Evolutionary conservation across 2,113 vertebrate genomes (phyloP).

Genomic region (Phycodurus eques): DNA sequence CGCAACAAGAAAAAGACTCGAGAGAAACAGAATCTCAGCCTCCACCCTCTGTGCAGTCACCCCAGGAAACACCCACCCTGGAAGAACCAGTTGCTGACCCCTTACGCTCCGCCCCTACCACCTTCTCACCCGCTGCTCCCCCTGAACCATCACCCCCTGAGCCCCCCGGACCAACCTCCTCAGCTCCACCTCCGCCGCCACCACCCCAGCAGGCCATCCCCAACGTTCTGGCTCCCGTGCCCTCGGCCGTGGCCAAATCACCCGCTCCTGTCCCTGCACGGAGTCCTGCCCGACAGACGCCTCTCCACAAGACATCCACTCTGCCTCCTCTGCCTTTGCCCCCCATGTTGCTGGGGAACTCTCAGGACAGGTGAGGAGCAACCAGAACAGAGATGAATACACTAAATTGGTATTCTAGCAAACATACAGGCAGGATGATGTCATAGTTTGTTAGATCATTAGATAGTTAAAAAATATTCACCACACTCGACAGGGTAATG

Average conservation of each 20-base stretch:
- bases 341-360: conserved; percentile 86
- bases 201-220: conserved; percentile 65
- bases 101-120: conserved; percentile 32
- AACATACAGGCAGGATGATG: no score
- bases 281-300: conserved; percentile 77
- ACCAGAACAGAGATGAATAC: not conserved
- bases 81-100: conserved; percentile 45
- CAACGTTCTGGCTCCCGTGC: conserved; percentile 55
- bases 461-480: no score
- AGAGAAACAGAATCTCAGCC: conserved; percentile 40
- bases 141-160: conserved; percentile 75
- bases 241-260: conserved; percentile 74
- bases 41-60: conserved; percentile 52
- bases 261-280: conserved; percentile 76
- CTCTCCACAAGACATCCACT: conserved; percentile 90
- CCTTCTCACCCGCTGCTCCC: conserved; percentile 69
- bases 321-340: conserved; percentile 92
- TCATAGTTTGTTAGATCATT: no score
- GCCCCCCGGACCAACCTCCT: conserved; percentile 51
- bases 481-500: no score
- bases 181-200: conserved; percentile 58
- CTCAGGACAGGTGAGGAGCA: conserved; percentile 86
- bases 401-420: not conserved
- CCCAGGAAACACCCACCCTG: conserved; percentile 32
- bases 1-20: conserved; percentile 41